Conservation (phyloP, 2,113 vertebrate species). For the Carassius carassius region DNA sequence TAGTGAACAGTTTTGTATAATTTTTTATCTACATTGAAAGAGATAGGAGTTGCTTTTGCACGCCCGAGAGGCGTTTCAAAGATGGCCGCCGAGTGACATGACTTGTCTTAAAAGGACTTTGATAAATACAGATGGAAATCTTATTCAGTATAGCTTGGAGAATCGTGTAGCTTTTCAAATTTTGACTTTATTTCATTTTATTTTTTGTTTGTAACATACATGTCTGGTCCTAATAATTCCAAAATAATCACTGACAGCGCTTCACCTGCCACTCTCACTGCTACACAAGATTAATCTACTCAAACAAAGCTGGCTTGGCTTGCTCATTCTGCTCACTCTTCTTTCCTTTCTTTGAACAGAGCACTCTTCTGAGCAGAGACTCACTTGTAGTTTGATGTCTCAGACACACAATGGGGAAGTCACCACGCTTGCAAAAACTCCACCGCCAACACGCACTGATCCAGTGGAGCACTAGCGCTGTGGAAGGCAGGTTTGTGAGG, state of each 20-base stretch:
- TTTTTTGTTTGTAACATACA: not conserved
- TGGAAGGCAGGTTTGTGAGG: not conserved
- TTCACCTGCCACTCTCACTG: not conserved
- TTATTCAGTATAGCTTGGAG: conserved; percentile 38
- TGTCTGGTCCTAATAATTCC: not conserved
- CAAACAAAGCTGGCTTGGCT: not conserved
- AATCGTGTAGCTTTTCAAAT: not conserved
- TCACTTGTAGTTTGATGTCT: conserved; percentile 75
- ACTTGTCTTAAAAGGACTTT: no score
- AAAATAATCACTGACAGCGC: conserved; percentile 17
- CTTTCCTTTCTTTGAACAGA: conserved; percentile 59
- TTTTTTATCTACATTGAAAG: no score
- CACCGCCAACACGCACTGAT: not conserved
- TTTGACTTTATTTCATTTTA: not conserved
- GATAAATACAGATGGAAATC: conserved; percentile 4
- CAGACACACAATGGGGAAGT: not conserved
- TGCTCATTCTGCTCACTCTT: conserved; percentile 3
- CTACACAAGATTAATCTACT: conserved; percentile 21
- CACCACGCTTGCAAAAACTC: not conserved
- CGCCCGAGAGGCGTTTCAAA: no score
- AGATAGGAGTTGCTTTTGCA: no score
- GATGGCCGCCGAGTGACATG: no score
- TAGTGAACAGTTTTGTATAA: no score
- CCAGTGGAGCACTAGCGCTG: not conserved
- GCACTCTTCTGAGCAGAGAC: conserved; percentile 76